phyloP scores from a whole-genome alignment of 2,888 invertebrate species.

The Omphaloscelis lunosa region DNA sequence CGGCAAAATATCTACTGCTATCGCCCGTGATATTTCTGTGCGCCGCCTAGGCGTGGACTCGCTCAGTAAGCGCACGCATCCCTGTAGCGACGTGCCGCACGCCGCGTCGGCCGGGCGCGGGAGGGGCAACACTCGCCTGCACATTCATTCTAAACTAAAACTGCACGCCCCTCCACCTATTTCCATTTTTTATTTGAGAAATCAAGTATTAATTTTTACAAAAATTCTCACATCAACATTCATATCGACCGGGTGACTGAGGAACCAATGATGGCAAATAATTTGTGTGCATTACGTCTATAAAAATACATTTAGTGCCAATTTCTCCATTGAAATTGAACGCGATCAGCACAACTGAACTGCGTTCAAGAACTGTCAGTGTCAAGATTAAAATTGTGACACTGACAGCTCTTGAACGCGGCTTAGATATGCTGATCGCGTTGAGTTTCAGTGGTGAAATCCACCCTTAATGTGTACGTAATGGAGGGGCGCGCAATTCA shows the following conservation, averaged over 20 bases:
- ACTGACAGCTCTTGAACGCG: neutral
- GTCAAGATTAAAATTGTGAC: neutral
- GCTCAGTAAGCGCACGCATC: conserved; percentile 88
- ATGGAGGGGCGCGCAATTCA: conserved; percentile 20
- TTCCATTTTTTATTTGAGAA: neutral
- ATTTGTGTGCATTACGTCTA: neutral
- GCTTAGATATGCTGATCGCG: neutral
- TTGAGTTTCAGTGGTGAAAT: neutral
- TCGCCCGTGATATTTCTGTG: conserved; percentile 95
- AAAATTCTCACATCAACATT: neutral
- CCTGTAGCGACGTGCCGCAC: conserved; percentile 72
- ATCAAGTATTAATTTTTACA: too few relatives aligned
- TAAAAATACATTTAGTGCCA: neutral
- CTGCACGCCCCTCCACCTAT: conserved; percentile 3
- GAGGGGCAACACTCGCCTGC: conserved; percentile 33
- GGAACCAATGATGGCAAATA: neutral
- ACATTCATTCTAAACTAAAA: neutral
- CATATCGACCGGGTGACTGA: neutral
- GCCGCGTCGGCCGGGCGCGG: conserved; percentile 29
- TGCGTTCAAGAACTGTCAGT: neutral
- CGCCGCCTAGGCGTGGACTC: conserved; percentile 90
- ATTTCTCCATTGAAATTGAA: neutral
- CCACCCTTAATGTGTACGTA: neutral
- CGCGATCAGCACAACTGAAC: neutral
- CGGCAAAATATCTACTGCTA: conserved; percentile 94